Conservation (phyloP, 1,140 invertebrate species). For the Teleopsis dalmanni region DNA sequence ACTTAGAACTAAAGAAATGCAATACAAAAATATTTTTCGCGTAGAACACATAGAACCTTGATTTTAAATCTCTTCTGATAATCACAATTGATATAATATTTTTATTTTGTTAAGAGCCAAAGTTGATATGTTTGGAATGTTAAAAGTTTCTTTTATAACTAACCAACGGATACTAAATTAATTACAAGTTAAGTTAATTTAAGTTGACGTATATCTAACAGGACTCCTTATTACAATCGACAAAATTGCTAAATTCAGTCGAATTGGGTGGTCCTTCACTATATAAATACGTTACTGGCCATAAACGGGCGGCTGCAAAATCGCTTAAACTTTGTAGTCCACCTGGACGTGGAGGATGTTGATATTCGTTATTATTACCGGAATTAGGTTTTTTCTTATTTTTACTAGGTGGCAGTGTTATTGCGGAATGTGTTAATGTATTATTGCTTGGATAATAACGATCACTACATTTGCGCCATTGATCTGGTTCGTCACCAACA, state of each 20-base stretch:
- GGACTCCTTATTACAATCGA: conserved; percentile 43
- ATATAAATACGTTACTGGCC: conserved; percentile 62
- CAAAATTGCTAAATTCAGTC: conserved; percentile 43
- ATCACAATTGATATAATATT: too few relatives aligned
- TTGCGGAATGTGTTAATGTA: conserved; percentile 23
- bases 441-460: conserved; percentile 57
- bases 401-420: conserved; percentile 32
- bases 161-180: neutral
- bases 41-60: neutral
- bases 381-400: conserved; percentile 35
- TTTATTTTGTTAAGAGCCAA: too few relatives aligned
- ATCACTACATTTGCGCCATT: conserved; percentile 77
- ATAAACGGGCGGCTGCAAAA: conserved; percentile 48
- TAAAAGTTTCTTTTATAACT: neutral
- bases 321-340: conserved; percentile 45
- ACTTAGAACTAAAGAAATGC: neutral
- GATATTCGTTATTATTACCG: conserved; percentile 29
- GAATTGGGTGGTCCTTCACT: conserved; percentile 53
- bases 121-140: neutral
- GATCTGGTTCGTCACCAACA: conserved; percentile 61
- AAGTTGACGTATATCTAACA: conserved; percentile 22
- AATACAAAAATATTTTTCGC: neutral
- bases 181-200: neutral
- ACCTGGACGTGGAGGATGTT: conserved; percentile 46
- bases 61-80: too few relatives aligned